A percentile compares a stretch with the other conserved stretches of the same genome.
phyloP scores from a whole-genome alignment of 2,113 vertebrate genomes.

The Megaceryle maxima region DNA sequence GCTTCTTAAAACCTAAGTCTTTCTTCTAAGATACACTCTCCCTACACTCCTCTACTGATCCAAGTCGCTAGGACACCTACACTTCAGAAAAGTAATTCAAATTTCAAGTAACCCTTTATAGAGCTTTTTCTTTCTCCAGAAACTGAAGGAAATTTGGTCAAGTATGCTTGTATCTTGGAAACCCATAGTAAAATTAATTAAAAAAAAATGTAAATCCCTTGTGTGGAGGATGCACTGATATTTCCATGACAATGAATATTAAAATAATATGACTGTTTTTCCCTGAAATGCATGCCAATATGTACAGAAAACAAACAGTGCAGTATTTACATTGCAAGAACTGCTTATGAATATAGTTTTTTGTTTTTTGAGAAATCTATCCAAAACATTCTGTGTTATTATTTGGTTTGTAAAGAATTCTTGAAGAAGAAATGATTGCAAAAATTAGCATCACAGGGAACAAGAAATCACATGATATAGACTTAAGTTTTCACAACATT shows the following conservation, averaged over 20 bases:
- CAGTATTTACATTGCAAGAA: not conserved
- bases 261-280: not conserved
- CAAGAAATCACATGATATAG: not conserved
- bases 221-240: not conserved
- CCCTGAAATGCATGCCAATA: not conserved
- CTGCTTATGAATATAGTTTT: not conserved
- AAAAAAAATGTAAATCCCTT: not conserved
- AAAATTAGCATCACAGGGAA: not conserved
- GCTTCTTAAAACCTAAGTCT: not conserved
- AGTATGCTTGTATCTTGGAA: not conserved
- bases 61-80: not conserved
- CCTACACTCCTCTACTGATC: not conserved
- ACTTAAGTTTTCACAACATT: not conserved
- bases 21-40: not conserved
- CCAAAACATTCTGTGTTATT: not conserved
- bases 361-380: not conserved
- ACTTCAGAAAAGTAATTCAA: not conserved
- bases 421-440: not conserved
- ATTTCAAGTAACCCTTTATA: not conserved
- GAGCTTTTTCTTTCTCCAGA: not conserved
- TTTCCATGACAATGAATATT: not conserved
- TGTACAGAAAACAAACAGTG: not conserved
- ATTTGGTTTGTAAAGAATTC: not conserved
- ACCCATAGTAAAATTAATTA: not conserved
- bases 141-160: not conserved